These are phyloP conservation scores for Eriocheir sinensis DNA, from an alignment of 1,140 invertebrate genomes.

Conservation along the genomic window DNA sequence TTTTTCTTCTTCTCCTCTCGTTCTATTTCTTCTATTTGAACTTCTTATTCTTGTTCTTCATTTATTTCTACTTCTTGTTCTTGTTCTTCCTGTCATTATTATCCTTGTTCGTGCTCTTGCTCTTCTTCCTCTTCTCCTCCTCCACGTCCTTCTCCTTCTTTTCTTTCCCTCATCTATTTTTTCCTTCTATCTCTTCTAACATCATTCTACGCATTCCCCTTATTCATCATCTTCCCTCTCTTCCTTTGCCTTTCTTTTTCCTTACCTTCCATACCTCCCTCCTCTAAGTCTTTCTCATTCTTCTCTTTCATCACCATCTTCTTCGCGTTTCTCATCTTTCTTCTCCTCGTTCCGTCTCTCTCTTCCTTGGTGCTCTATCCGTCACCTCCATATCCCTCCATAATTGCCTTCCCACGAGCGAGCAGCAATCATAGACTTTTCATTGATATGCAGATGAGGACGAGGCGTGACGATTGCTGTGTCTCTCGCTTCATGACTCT, in stretches of 20 bases:
- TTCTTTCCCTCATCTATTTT: neutral
- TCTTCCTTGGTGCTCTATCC: neutral
- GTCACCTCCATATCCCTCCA: slow-evolving; percentile 39
- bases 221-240: slow-evolving; percentile 11
- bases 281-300: no score
- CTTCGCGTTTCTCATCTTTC: no score
- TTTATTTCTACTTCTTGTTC: neutral
- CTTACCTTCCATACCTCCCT: no score
- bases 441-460: slow-evolving; percentile 58
- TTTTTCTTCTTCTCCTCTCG: no score
- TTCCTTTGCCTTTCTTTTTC: neutral
- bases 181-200: no score
- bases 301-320: no score
- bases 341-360: neutral
- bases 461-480: neutral
- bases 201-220: neutral
- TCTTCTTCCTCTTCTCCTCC: neutral
- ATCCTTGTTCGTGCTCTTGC: no score
- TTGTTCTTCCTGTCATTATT: neutral
- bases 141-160: neutral
- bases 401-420: slow-evolving; percentile 57
- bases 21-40: no score
- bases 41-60: no score
- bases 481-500: neutral
- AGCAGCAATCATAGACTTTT: slow-evolving; percentile 59